Percentiles rank a stretch among this genome's conserved stretches.
phyloP scores from a whole-genome alignment of 2,797 vertebrate genomes.

The Nyctibius grandis region DNA sequence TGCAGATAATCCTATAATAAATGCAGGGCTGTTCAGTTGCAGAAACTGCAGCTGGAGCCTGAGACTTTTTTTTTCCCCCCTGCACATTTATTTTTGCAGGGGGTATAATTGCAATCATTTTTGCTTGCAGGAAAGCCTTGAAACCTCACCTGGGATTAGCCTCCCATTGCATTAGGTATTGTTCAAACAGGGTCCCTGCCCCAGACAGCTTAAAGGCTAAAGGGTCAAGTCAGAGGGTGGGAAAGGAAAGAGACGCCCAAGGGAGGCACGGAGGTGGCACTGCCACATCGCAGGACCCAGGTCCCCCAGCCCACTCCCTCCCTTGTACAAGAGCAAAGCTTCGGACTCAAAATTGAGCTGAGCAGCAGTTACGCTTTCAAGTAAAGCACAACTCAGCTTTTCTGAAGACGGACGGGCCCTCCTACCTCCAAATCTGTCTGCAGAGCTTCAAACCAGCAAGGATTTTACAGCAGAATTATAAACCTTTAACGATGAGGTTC shows the following conservation, averaged over 20 bases:
- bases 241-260: background rate
- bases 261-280: background rate
- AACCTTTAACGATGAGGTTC: background rate
- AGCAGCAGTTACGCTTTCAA: background rate
- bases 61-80: background rate
- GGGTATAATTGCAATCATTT: background rate
- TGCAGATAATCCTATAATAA: slow-evolving; percentile 16
- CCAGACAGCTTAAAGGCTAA: background rate
- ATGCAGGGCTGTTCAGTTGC: background rate
- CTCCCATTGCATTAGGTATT: background rate
- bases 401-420: background rate
- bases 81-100: slow-evolving; percentile 11
- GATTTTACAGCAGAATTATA: background rate
- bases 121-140: background rate
- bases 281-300: fast-evolving
- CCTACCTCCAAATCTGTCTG: background rate
- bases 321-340: background rate
- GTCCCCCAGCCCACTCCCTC: background rate
- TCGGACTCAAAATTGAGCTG: background rate
- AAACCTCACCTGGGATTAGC: slow-evolving; percentile 30
- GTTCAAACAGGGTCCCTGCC: background rate
- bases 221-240: slow-evolving; percentile 1
- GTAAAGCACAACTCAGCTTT: background rate
- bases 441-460: background rate
- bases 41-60: slow-evolving; percentile 9